A percentile compares a stretch with the other conserved stretches of the same genome.
Evolutionary conservation across 2,888 invertebrate genomes (phyloP).

Genomic region (Deilephila elpenor): DNA sequence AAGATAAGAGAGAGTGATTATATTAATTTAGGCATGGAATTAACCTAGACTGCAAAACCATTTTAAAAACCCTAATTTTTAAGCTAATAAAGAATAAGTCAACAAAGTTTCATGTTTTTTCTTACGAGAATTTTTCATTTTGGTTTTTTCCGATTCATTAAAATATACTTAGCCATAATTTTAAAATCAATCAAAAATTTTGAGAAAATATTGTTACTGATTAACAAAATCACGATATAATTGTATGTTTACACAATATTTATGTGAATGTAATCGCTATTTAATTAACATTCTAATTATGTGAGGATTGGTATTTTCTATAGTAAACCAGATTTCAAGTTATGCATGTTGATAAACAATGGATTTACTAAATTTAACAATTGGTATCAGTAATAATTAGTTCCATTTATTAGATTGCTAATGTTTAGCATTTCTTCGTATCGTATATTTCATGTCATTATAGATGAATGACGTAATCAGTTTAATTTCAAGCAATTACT

Average conservation of each 20-base stretch:
- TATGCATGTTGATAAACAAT: not conserved
- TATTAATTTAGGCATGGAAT: not conserved
- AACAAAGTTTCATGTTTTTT: not conserved
- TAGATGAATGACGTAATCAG: not conserved
- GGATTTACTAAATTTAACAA: not conserved
- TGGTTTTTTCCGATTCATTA: too few species aligned
- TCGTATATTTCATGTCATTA: not conserved
- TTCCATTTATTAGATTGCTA: not conserved
- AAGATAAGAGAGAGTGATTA: constrained; percentile 15
- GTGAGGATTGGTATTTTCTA: not conserved
- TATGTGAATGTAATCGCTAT: not conserved
- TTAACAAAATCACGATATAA: not conserved
- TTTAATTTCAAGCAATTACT: constrained; percentile 7
- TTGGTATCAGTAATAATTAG: not conserved
- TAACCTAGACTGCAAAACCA: not conserved
- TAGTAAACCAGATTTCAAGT: not conserved
- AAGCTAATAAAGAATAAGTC: not conserved
- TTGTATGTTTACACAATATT: constrained; percentile 3
- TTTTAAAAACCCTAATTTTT: not conserved
- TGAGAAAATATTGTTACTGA: not conserved
- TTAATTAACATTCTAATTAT: not conserved
- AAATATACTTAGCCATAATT: too few species aligned
- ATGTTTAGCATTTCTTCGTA: constrained; percentile 6
- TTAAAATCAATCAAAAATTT: too few species aligned
- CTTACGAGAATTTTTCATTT: too few species aligned